Evolutionary conservation across 1,140 invertebrate species (phyloP).

Genomic region (Saccostrea cuccullata): DNA sequence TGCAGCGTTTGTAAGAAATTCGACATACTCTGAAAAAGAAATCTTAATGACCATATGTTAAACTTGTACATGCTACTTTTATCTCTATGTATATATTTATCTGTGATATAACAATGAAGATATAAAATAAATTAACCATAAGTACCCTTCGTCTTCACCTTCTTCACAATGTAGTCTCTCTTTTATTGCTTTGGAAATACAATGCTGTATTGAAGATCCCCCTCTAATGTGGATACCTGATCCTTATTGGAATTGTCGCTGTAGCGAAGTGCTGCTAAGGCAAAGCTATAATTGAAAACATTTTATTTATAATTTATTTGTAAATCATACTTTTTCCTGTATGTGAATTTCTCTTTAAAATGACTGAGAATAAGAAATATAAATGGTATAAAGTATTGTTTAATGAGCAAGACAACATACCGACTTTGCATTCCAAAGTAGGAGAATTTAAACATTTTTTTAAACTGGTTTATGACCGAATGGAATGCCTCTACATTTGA

Average conservation of each 20-base stretch:
- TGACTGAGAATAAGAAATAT: background rate
- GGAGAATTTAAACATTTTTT: constrained; percentile 54
- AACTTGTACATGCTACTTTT: too few species aligned
- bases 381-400: too few species aligned
- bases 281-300: constrained; percentile 2
- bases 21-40: too few species aligned
- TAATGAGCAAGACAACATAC: constrained; percentile 33
- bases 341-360: background rate
- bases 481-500: constrained; percentile 56
- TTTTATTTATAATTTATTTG: background rate
- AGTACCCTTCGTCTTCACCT: too few species aligned
- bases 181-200: constrained; percentile 44
- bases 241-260: too few species aligned
- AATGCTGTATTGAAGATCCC: constrained; percentile 19
- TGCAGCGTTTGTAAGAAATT: too few species aligned
- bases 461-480: constrained; percentile 56
- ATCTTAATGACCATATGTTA: too few species aligned
- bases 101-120: too few species aligned
- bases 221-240: too few species aligned
- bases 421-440: constrained; percentile 53
- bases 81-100: background rate
- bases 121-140: too few species aligned
- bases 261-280: constrained; percentile 56
- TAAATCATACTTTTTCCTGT: background rate
- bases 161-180: too few species aligned